phyloP scores from a whole-genome alignment of 2,113 vertebrate genomes.

The Podarcis raffonei region DNA sequence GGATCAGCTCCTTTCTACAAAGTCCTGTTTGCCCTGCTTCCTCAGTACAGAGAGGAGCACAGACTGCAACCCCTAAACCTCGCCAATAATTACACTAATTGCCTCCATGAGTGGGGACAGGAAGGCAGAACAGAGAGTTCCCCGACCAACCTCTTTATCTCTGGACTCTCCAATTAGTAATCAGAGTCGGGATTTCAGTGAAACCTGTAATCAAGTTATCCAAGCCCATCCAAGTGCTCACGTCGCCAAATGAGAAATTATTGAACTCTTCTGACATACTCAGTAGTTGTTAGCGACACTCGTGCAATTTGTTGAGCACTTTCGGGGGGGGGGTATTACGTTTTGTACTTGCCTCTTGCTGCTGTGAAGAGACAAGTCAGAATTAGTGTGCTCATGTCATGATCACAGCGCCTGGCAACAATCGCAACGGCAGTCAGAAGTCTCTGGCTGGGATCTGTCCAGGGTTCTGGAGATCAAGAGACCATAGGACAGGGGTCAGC shows the following conservation, averaged over 20 bases:
- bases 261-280: slow-evolving; percentile 21
- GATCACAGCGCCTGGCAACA: too few relatives aligned
- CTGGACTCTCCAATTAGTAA: slow-evolving; percentile 11
- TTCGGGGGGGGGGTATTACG: not conserved
- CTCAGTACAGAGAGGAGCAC: not conserved
- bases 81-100: slow-evolving; percentile 30
- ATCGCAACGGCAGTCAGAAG: too few relatives aligned
- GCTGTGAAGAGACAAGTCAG: not conserved
- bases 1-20: not conserved
- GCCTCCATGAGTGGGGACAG: not conserved
- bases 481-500: too few relatives aligned
- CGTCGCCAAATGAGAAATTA: slow-evolving; percentile 23
- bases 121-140: not conserved
- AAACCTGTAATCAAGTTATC: slow-evolving; percentile 36
- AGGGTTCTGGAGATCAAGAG: too few relatives aligned
- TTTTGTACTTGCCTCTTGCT: not conserved
- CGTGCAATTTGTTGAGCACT: slow-evolving; percentile 15
- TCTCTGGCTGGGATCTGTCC: too few relatives aligned
- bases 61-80: not conserved
- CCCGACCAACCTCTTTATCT: slow-evolving; percentile 17
- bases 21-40: not conserved
- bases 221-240: not conserved
- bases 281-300: not conserved
- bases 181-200: slow-evolving; percentile 17
- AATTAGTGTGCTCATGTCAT: not conserved